These are phyloP conservation scores for Acheta domesticus DNA, from an alignment of 2,888 invertebrate species.

Conservation along the genomic window DNA sequence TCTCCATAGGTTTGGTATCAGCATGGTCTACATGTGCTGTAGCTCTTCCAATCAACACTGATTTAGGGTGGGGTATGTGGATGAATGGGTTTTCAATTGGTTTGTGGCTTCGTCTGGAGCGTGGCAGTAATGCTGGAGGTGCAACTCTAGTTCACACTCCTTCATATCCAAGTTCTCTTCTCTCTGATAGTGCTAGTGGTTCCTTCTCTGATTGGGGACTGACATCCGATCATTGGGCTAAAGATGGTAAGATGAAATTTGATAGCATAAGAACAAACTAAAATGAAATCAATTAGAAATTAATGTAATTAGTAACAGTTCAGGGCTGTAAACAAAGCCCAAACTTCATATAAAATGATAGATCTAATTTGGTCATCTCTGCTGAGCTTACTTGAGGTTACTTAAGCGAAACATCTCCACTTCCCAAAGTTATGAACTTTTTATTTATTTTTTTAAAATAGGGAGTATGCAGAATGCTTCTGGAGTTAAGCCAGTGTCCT, in stretches of 20 bases:
- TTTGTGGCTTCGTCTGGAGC: slow-evolving; percentile 55
- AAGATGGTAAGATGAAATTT: slow-evolving; percentile 20
- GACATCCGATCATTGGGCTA: slow-evolving; percentile 28
- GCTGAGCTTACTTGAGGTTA: background rate
- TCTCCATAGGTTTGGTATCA: slow-evolving; percentile 45
- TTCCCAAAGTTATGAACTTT: background rate
- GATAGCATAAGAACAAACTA: background rate
- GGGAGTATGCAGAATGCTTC: slow-evolving; percentile 5
- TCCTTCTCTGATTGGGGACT: slow-evolving; percentile 48
- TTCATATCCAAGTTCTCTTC: slow-evolving; percentile 26
- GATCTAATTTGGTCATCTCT: background rate
- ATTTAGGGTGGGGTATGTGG: slow-evolving; percentile 62
- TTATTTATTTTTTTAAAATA: background rate
- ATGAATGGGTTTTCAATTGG: slow-evolving; percentile 55
- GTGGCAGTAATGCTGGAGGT: slow-evolving; percentile 39
- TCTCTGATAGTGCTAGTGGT: slow-evolving; percentile 41
- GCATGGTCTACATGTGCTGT: slow-evolving; percentile 49
- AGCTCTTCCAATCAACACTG: slow-evolving; percentile 44
- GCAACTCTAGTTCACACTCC: slow-evolving; percentile 18
- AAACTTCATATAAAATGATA: background rate
- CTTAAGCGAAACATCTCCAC: too few relatives aligned
- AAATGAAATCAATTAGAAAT: background rate
- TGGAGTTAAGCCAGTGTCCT: background rate
- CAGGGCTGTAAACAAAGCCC: too few relatives aligned
- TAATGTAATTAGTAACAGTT: background rate